A percentile compares a stretch with the other conserved stretches of the same genome.
Evolutionary conservation across 1,140 invertebrate species (phyloP).

Genomic region (Teleopsis dalmanni): DNA sequence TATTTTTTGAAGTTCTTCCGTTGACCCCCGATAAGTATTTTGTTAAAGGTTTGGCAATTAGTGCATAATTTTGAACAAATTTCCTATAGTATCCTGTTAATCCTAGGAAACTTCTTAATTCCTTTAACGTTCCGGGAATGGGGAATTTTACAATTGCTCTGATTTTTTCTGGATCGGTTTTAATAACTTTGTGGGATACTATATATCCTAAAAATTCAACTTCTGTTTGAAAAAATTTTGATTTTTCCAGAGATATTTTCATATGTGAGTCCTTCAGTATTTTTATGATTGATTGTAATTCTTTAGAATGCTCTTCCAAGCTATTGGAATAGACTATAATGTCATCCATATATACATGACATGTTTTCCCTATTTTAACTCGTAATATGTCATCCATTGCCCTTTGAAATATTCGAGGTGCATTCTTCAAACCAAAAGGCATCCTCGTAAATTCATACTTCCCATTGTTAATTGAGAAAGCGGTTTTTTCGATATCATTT

Average conservation of each 20-base stretch:
- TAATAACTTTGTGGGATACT: slow-evolving; percentile 14
- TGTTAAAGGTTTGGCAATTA: slow-evolving; percentile 27
- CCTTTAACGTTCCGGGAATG: slow-evolving; percentile 6
- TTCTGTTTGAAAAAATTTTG: slow-evolving; percentile 37
- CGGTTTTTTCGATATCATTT: slow-evolving; percentile 13
- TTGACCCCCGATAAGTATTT: slow-evolving; percentile 3
- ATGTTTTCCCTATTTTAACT: slow-evolving; percentile 8
- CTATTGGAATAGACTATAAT: slow-evolving; percentile 5
- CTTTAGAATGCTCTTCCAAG: slow-evolving; percentile 2
- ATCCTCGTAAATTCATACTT: neutral
- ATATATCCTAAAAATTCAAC: slow-evolving; percentile 15
- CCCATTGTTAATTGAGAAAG: slow-evolving; percentile 39
- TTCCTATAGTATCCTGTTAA: slow-evolving; percentile 30
- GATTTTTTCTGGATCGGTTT: slow-evolving; percentile 14
- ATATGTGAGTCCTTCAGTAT: slow-evolving; percentile 38
- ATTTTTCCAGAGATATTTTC: slow-evolving; percentile 45
- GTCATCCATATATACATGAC: slow-evolving; percentile 11
- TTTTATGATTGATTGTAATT: slow-evolving; percentile 1
- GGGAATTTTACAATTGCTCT: slow-evolving; percentile 10
- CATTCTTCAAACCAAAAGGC: neutral
- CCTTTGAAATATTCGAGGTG: neutral
- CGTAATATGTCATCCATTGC: neutral
- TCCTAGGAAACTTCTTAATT: slow-evolving; percentile 19
- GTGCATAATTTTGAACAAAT: slow-evolving; percentile 37
- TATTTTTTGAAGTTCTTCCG: slow-evolving; percentile 6